A percentile compares a stretch with the other conserved stretches of the same genome.
Evolutionary conservation across 2,113 vertebrate species (phyloP).

Genomic region (Alectura lathami): DNA sequence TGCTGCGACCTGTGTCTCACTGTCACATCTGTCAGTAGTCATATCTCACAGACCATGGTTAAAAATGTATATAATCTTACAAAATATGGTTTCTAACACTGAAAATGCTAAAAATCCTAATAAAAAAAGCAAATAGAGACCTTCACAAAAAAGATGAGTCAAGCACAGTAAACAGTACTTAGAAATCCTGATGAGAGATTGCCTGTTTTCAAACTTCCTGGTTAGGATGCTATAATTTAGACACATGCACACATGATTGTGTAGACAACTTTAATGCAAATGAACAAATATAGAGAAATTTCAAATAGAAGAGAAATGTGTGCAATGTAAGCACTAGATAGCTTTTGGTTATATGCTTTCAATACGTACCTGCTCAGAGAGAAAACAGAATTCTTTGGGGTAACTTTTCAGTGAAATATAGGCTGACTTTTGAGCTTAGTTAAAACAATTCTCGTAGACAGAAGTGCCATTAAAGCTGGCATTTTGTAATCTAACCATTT

Average conservation of each 20-base stretch:
- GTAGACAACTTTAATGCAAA: neutral
- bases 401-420: neutral
- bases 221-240: neutral
- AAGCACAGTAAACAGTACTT: neutral
- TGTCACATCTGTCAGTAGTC: neutral
- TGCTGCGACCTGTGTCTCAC: neutral
- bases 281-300: neutral
- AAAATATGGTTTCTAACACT: neutral
- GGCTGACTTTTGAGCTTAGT: neutral
- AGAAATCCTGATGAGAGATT: neutral
- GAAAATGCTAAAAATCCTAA: neutral
- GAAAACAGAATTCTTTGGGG: fast-evolving
- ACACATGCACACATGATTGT: neutral
- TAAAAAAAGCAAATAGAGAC: neutral
- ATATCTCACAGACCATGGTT: neutral
- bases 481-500: neutral
- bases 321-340: neutral
- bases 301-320: neutral
- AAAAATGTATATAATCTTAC: neutral
- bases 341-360: neutral
- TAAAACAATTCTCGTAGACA: neutral
- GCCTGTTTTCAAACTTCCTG: neutral
- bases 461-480: neutral
- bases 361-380: neutral
- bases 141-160: neutral